Percentiles rank a stretch among this genome's conserved stretches.
phyloP scores from a whole-genome alignment of 2,888 invertebrate species.

The Tetrapedia diversipes region DNA sequence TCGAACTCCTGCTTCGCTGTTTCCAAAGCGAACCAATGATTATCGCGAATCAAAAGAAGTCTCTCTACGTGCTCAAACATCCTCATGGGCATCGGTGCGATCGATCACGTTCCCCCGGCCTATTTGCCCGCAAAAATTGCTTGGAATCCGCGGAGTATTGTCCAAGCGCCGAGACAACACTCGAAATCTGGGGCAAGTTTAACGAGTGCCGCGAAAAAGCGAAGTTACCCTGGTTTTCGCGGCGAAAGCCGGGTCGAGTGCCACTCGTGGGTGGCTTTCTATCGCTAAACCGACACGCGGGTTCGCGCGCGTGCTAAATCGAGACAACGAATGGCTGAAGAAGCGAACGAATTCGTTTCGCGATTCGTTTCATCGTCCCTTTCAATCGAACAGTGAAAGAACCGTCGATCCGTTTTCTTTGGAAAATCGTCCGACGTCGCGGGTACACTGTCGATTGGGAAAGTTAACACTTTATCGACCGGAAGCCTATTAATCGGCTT shows the following conservation, averaged over 20 bases:
- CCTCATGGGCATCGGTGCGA: background rate
- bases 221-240: slow-evolving; percentile 54
- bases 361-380: background rate
- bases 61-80: background rate
- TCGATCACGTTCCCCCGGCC: background rate
- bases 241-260: slow-evolving; percentile 66
- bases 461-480: too few species aligned
- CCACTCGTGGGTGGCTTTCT: slow-evolving; percentile 32
- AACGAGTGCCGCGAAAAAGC: slow-evolving; percentile 66
- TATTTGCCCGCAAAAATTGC: slow-evolving; percentile 25
- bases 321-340: slow-evolving; percentile 37
- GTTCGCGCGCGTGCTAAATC: slow-evolving; percentile 48
- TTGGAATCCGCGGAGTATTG: slow-evolving; percentile 16
- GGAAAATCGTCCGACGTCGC: too few species aligned
- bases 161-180: slow-evolving; percentile 46
- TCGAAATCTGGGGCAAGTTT: slow-evolving; percentile 71
- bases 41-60: background rate
- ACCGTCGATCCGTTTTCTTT: too few species aligned
- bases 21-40: background rate
- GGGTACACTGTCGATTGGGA: too few species aligned
- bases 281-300: slow-evolving; percentile 45
- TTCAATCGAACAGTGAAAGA: too few species aligned
- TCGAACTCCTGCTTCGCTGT: too few species aligned
- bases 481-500: too few species aligned
- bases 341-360: slow-evolving; percentile 18